Conservation (phyloP, 2,888 invertebrate species). For the Stenichneumon culpator region DNA sequence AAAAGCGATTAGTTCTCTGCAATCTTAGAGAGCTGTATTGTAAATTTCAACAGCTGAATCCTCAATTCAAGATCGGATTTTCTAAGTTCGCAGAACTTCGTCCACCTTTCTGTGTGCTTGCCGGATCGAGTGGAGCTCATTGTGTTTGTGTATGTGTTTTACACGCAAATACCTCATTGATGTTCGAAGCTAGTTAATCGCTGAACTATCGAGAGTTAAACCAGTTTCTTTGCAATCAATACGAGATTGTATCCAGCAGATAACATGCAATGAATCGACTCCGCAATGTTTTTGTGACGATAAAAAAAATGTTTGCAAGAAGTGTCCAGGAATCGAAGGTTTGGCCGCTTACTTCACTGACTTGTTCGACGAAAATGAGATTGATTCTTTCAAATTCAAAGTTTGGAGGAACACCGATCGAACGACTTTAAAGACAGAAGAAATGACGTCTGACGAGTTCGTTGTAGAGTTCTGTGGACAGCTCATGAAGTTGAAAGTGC, state of each 20-base stretch:
- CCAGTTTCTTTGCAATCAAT: neutral
- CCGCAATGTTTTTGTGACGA: slow-evolving; percentile 14
- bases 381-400: slow-evolving; percentile 29
- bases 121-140: slow-evolving; percentile 63
- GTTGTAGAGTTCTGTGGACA: slow-evolving; percentile 25
- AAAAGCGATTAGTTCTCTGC: slow-evolving; percentile 44
- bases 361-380: slow-evolving; percentile 10
- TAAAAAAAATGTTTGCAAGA: slow-evolving; percentile 31
- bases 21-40: slow-evolving; percentile 38
- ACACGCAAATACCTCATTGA: slow-evolving; percentile 58
- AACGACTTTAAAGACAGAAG: neutral
- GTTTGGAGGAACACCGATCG: slow-evolving; percentile 27
- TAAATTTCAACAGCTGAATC: slow-evolving; percentile 24
- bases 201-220: slow-evolving; percentile 3
- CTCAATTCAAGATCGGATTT: slow-evolving; percentile 55
- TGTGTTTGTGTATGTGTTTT: slow-evolving; percentile 59
- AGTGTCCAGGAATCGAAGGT: slow-evolving; percentile 53
- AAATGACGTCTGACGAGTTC: neutral
- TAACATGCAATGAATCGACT: slow-evolving; percentile 15
- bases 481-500: slow-evolving; percentile 33
- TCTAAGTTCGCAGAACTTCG: slow-evolving; percentile 54
- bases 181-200: slow-evolving; percentile 39
- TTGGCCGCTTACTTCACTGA: slow-evolving; percentile 24
- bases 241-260: slow-evolving; percentile 6
- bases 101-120: slow-evolving; percentile 63